Percentiles rank a stretch among this genome's conserved stretches.
phyloP scores from a whole-genome alignment of 2,113 vertebrate species.

The Erythrocercus mccallii region DNA sequence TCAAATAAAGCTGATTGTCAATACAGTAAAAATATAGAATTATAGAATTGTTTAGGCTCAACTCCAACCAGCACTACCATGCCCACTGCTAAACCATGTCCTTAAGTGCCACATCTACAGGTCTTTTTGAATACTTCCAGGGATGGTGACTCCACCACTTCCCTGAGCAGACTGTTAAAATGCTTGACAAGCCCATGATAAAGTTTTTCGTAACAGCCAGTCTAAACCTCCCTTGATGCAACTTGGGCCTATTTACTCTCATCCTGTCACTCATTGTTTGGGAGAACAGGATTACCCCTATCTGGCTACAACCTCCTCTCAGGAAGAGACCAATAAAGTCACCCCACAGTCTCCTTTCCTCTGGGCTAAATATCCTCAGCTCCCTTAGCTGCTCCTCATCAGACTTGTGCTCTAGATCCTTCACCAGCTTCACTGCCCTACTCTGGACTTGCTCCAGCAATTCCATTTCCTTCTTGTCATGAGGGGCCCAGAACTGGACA shows the following conservation, averaged over 20 bases:
- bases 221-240: neutral
- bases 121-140: neutral
- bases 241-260: neutral
- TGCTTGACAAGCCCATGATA: neutral
- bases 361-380: neutral
- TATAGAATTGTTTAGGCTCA: neutral
- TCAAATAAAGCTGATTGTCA: neutral
- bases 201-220: neutral
- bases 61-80: neutral
- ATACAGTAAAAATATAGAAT: neutral
- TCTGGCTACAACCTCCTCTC: neutral
- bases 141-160: neutral
- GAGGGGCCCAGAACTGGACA: neutral
- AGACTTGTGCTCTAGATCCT: neutral
- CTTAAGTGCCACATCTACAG: neutral
- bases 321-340: rapidly evolving
- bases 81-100: neutral
- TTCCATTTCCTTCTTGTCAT: neutral
- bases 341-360: neutral
- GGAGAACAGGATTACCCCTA: neutral
- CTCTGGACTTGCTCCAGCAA: neutral
- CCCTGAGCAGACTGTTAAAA: neutral
- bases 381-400: neutral
- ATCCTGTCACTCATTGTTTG: neutral
- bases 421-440: neutral